Evolutionary conservation across 2,797 vertebrate species (phyloP).

Genomic region (Alectoris magna): DNA sequence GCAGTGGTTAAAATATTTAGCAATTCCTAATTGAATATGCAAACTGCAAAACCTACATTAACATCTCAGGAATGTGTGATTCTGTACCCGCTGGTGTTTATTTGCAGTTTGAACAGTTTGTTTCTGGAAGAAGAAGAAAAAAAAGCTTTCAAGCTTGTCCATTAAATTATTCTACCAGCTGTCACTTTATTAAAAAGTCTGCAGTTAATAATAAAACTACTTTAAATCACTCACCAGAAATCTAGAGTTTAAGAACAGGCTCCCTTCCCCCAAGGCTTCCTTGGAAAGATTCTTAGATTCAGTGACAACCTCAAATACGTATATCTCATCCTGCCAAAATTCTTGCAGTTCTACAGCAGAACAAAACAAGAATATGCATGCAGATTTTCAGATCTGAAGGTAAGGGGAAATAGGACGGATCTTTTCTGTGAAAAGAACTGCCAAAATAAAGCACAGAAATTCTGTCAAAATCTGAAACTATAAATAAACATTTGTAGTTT

Average conservation of each 20-base stretch:
- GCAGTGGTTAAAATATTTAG: conserved; percentile 26
- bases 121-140: conserved; percentile 40
- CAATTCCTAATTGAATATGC: conserved; percentile 52
- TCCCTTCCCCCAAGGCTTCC: not conserved
- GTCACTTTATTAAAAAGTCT: conserved; percentile 67
- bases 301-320: conserved; percentile 2
- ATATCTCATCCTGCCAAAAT: conserved; percentile 26
- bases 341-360: not conserved
- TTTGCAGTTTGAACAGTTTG: conserved; percentile 67
- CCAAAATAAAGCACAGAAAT: not conserved
- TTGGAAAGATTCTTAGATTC: conserved; percentile 33
- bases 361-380: not conserved
- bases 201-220: conserved; percentile 67
- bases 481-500: not conserved
- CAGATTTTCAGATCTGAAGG: conserved; percentile 14
- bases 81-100: conserved; percentile 62
- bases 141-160: conserved; percentile 45
- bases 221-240: conserved; percentile 25
- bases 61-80: conserved; percentile 50
- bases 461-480: not conserved
- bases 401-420: not conserved
- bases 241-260: conserved; percentile 10
- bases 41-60: conserved; percentile 56
- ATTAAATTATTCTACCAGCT: conserved; percentile 60
- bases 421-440: conserved; percentile 5